Conservation (phyloP, 1,140 invertebrate genomes). For the Pteromalus puparum region DNA sequence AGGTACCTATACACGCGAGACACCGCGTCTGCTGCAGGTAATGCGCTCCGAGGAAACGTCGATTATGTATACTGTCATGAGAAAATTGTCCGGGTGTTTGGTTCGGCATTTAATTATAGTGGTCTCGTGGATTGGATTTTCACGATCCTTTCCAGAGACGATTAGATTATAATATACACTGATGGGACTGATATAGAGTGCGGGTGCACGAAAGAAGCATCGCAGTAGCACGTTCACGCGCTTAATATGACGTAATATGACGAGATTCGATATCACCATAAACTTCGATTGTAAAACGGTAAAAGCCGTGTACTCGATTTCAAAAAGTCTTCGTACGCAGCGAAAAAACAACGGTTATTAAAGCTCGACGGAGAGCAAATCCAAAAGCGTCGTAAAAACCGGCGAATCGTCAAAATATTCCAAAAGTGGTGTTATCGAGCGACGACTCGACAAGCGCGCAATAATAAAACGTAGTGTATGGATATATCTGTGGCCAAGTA, state of each 20-base stretch:
- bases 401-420: too few relatives aligned
- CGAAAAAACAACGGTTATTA: too few relatives aligned
- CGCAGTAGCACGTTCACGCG: too few relatives aligned
- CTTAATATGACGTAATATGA: too few relatives aligned
- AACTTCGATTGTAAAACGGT: not conserved
- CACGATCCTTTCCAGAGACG: not conserved
- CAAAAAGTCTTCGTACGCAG: not conserved
- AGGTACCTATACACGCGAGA: not conserved
- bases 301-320: not conserved
- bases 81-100: not conserved
- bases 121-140: not conserved
- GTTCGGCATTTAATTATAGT: not conserved
- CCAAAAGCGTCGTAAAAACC: too few relatives aligned
- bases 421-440: too few relatives aligned
- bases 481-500: constrained; percentile 1
- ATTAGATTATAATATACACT: not conserved
- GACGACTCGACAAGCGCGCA: not conserved
- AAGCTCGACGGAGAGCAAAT: too few relatives aligned
- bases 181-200: too few relatives aligned
- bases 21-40: not conserved
- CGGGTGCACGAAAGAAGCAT: too few relatives aligned
- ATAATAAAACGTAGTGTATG: constrained; percentile 27
- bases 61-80: not conserved
- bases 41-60: not conserved
- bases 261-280: too few relatives aligned